A percentile compares a stretch with the other conserved stretches of the same genome.
These are phyloP conservation scores for Anagrus nilaparvatae DNA, from an alignment of 1,140 invertebrate genomes.

Conservation along the genomic window DNA sequence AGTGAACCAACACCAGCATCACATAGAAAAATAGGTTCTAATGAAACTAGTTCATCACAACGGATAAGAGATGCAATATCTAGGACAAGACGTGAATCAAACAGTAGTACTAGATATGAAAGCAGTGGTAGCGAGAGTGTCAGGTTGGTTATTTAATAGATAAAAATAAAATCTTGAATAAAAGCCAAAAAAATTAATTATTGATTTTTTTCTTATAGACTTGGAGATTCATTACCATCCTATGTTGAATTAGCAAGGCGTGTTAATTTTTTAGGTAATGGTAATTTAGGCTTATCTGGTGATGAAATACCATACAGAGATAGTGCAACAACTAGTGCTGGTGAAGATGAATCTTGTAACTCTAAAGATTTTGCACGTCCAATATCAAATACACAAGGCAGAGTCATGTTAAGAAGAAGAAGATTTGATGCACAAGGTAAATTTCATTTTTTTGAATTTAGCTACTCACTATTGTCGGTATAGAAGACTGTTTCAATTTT, in stretches of 20 bases:
- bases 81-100: constrained; percentile 37
- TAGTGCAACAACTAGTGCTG: constrained; percentile 39
- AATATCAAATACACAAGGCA: constrained; percentile 29
- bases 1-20: constrained; percentile 39
- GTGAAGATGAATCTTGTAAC: constrained; percentile 34
- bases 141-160: constrained; percentile 22
- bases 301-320: constrained; percentile 37
- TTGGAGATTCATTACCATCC: constrained; percentile 31
- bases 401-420: constrained; percentile 34
- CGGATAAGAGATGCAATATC: constrained; percentile 39
- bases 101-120: constrained; percentile 38
- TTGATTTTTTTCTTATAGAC: background rate
- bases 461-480: too few relatives aligned
- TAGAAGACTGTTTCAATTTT: too few relatives aligned
- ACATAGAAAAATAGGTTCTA: constrained; percentile 29
- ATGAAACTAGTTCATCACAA: constrained; percentile 36
- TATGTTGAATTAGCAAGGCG: constrained; percentile 34
- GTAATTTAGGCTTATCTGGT: constrained; percentile 22
- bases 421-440: constrained; percentile 40
- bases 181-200: background rate
- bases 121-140: constrained; percentile 40
- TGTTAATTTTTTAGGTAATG: constrained; percentile 33
- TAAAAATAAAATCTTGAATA: background rate
- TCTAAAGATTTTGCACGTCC: constrained; percentile 21
- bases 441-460: too few relatives aligned